Evolutionary conservation across 2,888 invertebrate species (phyloP).

Genomic region (Oxycera nigricornis): DNA sequence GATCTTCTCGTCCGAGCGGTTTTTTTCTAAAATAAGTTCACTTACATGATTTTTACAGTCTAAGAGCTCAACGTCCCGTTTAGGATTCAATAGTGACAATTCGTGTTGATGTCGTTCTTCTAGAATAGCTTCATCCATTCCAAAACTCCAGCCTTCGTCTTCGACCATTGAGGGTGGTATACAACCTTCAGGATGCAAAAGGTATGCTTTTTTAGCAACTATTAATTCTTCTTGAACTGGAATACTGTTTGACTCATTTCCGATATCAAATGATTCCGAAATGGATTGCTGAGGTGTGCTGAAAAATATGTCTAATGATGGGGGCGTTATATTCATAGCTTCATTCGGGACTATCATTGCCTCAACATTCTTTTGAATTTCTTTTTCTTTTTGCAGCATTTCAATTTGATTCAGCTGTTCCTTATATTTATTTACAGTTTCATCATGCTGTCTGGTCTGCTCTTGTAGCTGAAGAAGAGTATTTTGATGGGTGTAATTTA

Average conservation of each 20-base stretch:
- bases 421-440: constrained; percentile 48
- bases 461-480: constrained; percentile 50
- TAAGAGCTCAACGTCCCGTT: constrained; percentile 62
- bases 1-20: constrained; percentile 68
- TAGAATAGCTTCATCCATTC: constrained; percentile 64
- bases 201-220: constrained; percentile 65
- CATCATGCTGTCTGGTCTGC: constrained; percentile 50
- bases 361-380: constrained; percentile 43
- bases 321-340: constrained; percentile 45
- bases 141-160: constrained; percentile 68
- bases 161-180: constrained; percentile 50
- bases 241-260: constrained; percentile 44
- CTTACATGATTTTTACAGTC: constrained; percentile 68
- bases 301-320: constrained; percentile 59
- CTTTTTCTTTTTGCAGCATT: constrained; percentile 36
- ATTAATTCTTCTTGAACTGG: constrained; percentile 61
- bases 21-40: constrained; percentile 67
- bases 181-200: constrained; percentile 60
- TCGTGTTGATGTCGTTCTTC: constrained; percentile 61
- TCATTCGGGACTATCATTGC: constrained; percentile 45
- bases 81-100: constrained; percentile 53
- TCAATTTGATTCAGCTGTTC: background rate
- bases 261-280: constrained; percentile 48
- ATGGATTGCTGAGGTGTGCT: constrained; percentile 47
- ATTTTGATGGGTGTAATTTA: constrained; percentile 51